Conservation (phyloP, 2,888 invertebrate species). For the Cryptus viduatorius region DNA sequence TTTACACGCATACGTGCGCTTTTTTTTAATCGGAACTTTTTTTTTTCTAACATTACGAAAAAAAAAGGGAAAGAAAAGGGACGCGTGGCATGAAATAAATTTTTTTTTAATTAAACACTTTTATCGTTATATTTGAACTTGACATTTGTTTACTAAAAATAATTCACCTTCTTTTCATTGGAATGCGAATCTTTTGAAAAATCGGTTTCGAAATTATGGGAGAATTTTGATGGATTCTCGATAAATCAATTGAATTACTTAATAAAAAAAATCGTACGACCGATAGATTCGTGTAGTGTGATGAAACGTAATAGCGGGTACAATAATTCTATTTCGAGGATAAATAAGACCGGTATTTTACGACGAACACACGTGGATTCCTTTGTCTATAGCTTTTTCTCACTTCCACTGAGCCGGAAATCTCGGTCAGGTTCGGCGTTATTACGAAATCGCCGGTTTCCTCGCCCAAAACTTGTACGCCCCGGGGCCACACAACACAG, state of each 20-base stretch:
- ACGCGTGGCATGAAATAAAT: too few relatives aligned
- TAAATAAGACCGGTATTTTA: constrained; percentile 1
- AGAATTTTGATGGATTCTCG: too few relatives aligned
- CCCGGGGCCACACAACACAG: constrained; percentile 1
- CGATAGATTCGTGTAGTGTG: neutral
- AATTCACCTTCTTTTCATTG: too few relatives aligned
- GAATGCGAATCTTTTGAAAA: too few relatives aligned
- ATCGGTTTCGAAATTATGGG: too few relatives aligned
- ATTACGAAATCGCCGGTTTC: constrained; percentile 19
- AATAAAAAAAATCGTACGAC: too few relatives aligned
- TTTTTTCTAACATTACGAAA: neutral
- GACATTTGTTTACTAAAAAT: too few relatives aligned
- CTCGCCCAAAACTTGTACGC: constrained; percentile 8
- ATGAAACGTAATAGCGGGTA: constrained; percentile 9
- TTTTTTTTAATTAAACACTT: too few relatives aligned
- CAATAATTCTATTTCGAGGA: neutral
- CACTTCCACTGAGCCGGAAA: constrained; percentile 8
- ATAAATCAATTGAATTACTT: too few relatives aligned
- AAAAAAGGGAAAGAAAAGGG: neutral
- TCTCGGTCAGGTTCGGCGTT: constrained; percentile 12
- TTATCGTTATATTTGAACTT: too few relatives aligned
- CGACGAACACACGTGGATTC: neutral
- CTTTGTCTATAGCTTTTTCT: neutral
- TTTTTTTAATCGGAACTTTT: constrained; percentile 24
- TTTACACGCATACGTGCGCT: neutral